Base-by-base conservation (phyloP, 2,797 vertebrate species). In the Catamblyrhynchus diadema region DNA sequence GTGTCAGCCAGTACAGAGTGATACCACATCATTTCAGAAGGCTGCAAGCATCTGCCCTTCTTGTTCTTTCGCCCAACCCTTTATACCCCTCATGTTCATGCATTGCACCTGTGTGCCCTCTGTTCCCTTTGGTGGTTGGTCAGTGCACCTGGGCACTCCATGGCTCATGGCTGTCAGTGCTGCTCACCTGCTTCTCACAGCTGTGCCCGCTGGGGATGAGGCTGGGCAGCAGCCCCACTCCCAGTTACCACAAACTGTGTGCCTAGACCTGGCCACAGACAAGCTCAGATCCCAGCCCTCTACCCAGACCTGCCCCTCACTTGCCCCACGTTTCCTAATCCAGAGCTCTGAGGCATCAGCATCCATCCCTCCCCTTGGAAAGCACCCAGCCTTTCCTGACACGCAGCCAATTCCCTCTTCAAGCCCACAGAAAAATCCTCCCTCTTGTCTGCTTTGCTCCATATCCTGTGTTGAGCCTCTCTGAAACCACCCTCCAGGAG, bases 291-390 rank as follows among this genome's bases (percentile, higher is more conserved):
- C 37, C 25, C 59, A 87, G 24, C 11, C 24, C 22, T 35, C 54
- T 32, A 47, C 28, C 33, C 54, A 80, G 54, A 86, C 22, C 32
- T 54, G 17, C 21, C 48, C 9, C 16, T 45, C 35, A 72, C 17
- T 23, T 53, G 24, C 9, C 18, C 18, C 4, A 4, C 0, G 2
- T 14, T 32, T 82, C 47, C 47, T 61, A 57, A 72, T 33, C 39
- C n/a, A 33, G 12, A 80, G 33, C 14, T 71, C 62, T 10, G 10
- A 13, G 14, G 25, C 10, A 60, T 12, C 19, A 35, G 12, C 1
- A 1, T 18, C 56, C 3, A 1, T 4, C 9, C 24, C 16, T 62
- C 5, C 27, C 28, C 10, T 2, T 15, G 9, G n/a, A 39, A n/a
- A 37, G n/a, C 15, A 50, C 23, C 14, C 44, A 82, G 39, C n/a